Evolutionary conservation across 2,888 invertebrate genomes (phyloP).

Genomic region (Anodontia alba): DNA sequence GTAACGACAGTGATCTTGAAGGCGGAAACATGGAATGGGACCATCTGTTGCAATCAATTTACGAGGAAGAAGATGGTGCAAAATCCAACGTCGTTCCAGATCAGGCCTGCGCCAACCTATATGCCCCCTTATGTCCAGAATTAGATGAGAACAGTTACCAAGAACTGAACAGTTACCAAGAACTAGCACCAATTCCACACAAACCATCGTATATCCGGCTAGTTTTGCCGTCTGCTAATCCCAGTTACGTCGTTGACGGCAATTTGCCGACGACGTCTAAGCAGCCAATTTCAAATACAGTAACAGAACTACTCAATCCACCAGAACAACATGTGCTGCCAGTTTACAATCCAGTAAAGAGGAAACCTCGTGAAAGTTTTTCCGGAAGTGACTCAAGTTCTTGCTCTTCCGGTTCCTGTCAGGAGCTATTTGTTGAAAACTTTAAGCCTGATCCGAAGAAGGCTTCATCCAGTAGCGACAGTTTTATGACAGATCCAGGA

Average conservation of each 20-base stretch:
- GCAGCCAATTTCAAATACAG: background rate
- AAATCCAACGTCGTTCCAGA: background rate
- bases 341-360: background rate
- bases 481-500: constrained; percentile 21
- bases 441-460: background rate
- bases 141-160: background rate
- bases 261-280: constrained; percentile 19
- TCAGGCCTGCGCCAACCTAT: background rate
- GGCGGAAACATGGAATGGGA: constrained; percentile 71
- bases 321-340: constrained; percentile 14
- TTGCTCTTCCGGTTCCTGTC: constrained; percentile 15
- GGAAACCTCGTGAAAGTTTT: background rate
- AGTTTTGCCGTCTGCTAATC: constrained; percentile 38
- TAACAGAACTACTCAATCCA: constrained; percentile 19
- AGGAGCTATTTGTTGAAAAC: constrained; percentile 2
- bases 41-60: constrained; percentile 45
- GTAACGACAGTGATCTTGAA: constrained; percentile 57
- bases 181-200: constrained; percentile 26
- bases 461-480: background rate
- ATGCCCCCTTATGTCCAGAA: background rate
- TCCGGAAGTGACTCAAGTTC: constrained; percentile 11
- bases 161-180: background rate
- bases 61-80: background rate
- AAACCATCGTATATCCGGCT: constrained; percentile 50
- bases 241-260: constrained; percentile 12